phyloP scores from a whole-genome alignment of 2,797 vertebrate species.

The Chelmon rostratus region DNA sequence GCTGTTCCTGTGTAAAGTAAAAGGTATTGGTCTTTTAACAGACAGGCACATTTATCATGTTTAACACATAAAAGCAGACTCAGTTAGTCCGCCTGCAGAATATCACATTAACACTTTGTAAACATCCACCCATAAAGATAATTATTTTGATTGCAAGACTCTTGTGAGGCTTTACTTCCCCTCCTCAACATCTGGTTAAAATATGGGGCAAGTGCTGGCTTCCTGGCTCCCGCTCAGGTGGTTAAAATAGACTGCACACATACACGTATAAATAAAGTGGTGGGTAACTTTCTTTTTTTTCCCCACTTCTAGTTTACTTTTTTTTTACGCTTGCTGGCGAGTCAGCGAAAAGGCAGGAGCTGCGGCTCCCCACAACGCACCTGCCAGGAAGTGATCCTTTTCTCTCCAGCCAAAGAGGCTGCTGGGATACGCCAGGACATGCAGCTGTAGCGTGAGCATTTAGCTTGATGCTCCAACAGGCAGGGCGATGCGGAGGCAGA shows the following conservation, averaged over 20 bases:
- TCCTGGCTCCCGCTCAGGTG: constrained; percentile 89
- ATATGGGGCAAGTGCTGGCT: constrained; percentile 89
- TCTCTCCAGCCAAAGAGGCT: constrained; percentile 79
- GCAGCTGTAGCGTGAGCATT: constrained; percentile 50
- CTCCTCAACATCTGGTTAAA: constrained; percentile 94
- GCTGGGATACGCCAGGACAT: constrained; percentile 79
- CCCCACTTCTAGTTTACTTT: constrained; percentile 42
- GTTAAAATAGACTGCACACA: constrained; percentile 88
- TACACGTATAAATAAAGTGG: constrained; percentile 71
- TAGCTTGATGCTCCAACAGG: constrained; percentile 31
- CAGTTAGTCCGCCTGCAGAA: constrained; percentile 73
- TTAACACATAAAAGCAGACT: constrained; percentile 75
- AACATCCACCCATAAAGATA: constrained; percentile 84
- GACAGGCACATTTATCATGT: constrained; percentile 62
- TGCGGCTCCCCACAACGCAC: constrained; percentile 81
- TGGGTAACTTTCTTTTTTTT: constrained; percentile 55
- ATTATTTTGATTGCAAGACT: constrained; percentile 90
- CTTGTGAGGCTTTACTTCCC: constrained; percentile 83
- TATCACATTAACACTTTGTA: constrained; percentile 87
- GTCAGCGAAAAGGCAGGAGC: constrained; percentile 78
- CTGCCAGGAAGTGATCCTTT: constrained; percentile 85
- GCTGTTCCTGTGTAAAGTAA: constrained; percentile 27
- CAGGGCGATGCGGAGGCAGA: constrained; percentile 6
- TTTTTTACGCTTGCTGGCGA: constrained; percentile 49
- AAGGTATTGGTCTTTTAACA: constrained; percentile 73